Base-by-base conservation (phyloP, 2,113 vertebrate species). In the Oreocharis arfaki region DNA sequence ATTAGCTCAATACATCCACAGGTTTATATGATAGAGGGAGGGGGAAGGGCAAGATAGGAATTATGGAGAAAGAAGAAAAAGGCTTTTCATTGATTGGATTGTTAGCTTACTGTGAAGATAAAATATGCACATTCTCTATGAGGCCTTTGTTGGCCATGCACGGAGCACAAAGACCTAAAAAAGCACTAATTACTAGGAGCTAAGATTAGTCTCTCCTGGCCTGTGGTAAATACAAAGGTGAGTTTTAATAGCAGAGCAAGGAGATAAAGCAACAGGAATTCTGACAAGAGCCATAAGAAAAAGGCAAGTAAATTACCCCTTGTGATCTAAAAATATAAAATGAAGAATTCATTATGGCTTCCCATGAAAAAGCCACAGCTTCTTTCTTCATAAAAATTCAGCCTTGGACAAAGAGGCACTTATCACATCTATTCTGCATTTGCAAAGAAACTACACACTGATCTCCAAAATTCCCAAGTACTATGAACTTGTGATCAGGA, bases 161-260 rank as follows among this genome's bases (percentile, higher is more conserved):
- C 1, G 4, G 80, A 95, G 73, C 86, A 95, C 83, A 95, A 95
- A 93, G 88, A 90, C 71, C 33, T 47, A 33, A 81, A 96, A 92
- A 75, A 92, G 75, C 67, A 60, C 82, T 92, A 92, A 95, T 94
- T 96, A 97, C 52, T 28, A 60, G 75, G 52, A 96, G 80, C 64
- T 77, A 55, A 79, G 63, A 96, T 94, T 88, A 94, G 83, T 56
- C 61, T 88, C 35, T 88, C 67, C 53, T 59, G 71, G 81, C 50
- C 75, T 37, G 20, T 24, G 52, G 75, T 84, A 96, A 96, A 95
- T 24, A 93, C 5, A 22, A 94, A 94, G 93, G 64, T 96, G 75
- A 84, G 85, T 80, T 92, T 96, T 81, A 94, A 93, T 59, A 92
- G 85, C 32, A 7, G 56, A 74, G 71, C 63, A 75, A 44, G 35